Evolutionary conservation across 2,888 invertebrate species (phyloP), one percentile per base, ranked within the genome.

Genomic region (Drosophila pegasa): DNA sequence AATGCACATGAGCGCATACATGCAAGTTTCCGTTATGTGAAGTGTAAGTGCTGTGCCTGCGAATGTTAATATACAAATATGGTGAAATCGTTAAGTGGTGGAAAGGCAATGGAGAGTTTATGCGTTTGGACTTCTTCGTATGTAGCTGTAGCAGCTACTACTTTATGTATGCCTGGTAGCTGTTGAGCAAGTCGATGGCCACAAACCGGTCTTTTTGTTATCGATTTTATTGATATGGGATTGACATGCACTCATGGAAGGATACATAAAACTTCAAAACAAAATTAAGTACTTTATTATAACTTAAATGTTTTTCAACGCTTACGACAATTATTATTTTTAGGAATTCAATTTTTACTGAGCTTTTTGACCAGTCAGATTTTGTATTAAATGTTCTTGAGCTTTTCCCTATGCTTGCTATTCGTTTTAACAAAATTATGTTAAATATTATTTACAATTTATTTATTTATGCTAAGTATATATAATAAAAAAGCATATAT

Each of bases 161-260:
- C 38, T 63, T 86, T 75, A 83, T 90, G 90, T 41, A 41, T 63
- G 81, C 90, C 90, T 90, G 89, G 85, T 90, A 81, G 51, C 86
- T 84, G 78, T 80, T 88, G 80, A 90, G 88, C 87, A 87, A 90
- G 88, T 90, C 90, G 89, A 90, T 90, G 90, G 78, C 89, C 87
- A 74, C 79, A 70, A 88, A 89, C 27, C n/a, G 10, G 27, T 80
- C 80, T 78, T 71, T 70, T 52, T 78, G 71, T 76, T 84, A 89
- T 89, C 78, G 89, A 90, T 90, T 89, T 89, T 84, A 88, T 89
- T 83, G n/a, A n/a, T n/a, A n/a, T n/a, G n/a, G 87, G 27, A 38
- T 38, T 38, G 10, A 29, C 2, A 22, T 22, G 7, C 3, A 14
- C 41, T 40, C 40, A 12, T 40, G 20, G 10, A 22, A 14, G 16